Evolutionary conservation across 2,888 invertebrate species (phyloP).

Genomic region (Cephus spinipes): DNA sequence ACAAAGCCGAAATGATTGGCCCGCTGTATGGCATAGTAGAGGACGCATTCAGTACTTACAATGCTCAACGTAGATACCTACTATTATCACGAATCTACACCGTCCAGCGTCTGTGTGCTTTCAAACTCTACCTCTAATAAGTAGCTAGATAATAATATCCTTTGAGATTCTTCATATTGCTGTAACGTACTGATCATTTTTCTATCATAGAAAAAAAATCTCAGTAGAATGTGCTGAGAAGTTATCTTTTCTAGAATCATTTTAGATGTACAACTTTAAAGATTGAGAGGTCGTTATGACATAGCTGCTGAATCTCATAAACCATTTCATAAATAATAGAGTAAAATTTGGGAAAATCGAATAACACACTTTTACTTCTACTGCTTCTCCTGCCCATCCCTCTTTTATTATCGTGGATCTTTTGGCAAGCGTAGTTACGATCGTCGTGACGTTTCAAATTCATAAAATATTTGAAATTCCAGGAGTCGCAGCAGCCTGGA

Average conservation of each 20-base stretch:
- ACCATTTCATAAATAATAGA: background rate
- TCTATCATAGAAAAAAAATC: background rate
- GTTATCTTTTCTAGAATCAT: too few species aligned
- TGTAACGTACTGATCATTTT: background rate
- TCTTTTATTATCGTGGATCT: background rate
- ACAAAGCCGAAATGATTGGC: conserved; percentile 62
- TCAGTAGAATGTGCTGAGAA: background rate
- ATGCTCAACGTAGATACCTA: conserved; percentile 37
- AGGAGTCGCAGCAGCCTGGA: background rate
- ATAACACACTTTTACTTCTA: background rate
- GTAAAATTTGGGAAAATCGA: background rate
- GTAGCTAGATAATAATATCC: conserved; percentile 16
- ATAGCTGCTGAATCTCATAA: too few species aligned
- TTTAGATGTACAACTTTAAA: too few species aligned
- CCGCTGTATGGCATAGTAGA: conserved; percentile 48
- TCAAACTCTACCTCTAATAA: conserved; percentile 40
- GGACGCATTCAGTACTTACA: conserved; percentile 52
- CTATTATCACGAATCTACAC: conserved; percentile 47
- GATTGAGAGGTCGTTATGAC: too few species aligned
- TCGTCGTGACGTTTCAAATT: background rate
- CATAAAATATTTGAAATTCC: background rate
- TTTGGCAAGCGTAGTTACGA: background rate
- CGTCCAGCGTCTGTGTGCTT: conserved; percentile 33
- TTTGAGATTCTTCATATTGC: background rate
- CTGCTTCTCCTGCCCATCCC: background rate